Base-by-base conservation (phyloP, 2,113 vertebrate species). In the Neogobius melanostomus region DNA sequence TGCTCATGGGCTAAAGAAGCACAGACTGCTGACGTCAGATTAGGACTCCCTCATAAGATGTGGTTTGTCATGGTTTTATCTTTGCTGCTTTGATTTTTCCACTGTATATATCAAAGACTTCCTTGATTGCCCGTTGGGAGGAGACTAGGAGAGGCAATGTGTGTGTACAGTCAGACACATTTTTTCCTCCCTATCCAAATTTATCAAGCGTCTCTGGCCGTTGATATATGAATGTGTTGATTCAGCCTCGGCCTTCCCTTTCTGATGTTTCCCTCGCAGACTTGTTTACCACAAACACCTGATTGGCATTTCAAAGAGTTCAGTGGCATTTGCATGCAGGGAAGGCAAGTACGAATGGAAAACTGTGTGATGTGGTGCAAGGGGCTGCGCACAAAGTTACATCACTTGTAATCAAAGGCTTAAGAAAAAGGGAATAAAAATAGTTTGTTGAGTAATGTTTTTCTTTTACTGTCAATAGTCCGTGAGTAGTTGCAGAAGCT, bases 151-250 rank as follows among this genome's bases (percentile, higher is more conserved):
- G 77, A 80, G 86, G 82, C 75, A 74, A 60, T 36, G 28, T 36
- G 28, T 85, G 36, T 71, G 66, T 82, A 89, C 82, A 87, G 84
- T 82, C 74, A 82, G 72, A 89, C 81, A 82, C 84, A 78, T 79
- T 79, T 82, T 45, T 56, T 56, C 28, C 28, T 69, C 67, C 79
- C 85, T 64, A 80, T 83, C 70, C 89, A 86, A 92, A 91, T 76
- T 90, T 60, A 80, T 51, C 64, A 17, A 49, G 82, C 71, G 70
- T 52, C 71, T 67, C 74, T 69, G 53, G 17, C 16, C 11, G 85
- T 87, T 85, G 17, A 76, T 76, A 69, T 85, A 92, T 89, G 86
- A 87, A 87, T 66, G 82, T 85, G 82, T 71, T 73, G 69, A 93
- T 91, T 91, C 85, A 89, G 14, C 12, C 17, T 43, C 72, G 16